Percentiles rank a stretch among this genome's conserved stretches.
These are phyloP conservation scores for Anthrax anthrax DNA, from an alignment of 2,888 invertebrate genomes.

Conservation along the genomic window DNA sequence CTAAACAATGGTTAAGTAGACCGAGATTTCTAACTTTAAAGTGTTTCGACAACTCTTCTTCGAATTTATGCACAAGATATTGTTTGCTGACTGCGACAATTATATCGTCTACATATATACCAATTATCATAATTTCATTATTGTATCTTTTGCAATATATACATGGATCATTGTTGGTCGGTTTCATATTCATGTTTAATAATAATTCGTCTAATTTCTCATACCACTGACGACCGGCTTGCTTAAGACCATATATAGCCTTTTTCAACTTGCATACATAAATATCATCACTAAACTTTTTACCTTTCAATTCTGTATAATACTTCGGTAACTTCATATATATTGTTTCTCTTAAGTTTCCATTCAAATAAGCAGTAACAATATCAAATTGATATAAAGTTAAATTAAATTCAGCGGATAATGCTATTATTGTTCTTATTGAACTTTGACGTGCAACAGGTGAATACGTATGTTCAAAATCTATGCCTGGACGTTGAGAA, in stretches of 20 bases:
- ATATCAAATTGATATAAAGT: background rate
- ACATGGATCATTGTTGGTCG: slow-evolving; percentile 12
- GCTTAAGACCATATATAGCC: slow-evolving; percentile 13
- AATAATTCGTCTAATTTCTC: slow-evolving; percentile 13
- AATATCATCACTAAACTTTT: too few species aligned
- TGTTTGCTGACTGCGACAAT: too few species aligned
- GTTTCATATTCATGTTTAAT: slow-evolving; percentile 9
- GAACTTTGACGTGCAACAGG: background rate
- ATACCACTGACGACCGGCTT: slow-evolving; percentile 14
- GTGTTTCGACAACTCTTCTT: too few species aligned
- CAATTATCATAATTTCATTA: background rate
- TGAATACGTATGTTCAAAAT: background rate
- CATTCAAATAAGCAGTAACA: background rate
- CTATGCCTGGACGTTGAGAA: background rate
- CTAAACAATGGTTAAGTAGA: too few species aligned
- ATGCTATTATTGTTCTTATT: background rate
- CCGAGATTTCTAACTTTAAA: too few species aligned
- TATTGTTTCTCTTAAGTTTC: background rate
- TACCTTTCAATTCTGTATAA: background rate
- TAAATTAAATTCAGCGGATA: background rate
- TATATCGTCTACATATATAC: background rate
- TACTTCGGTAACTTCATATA: background rate
- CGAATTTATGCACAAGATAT: too few species aligned
- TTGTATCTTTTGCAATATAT: slow-evolving; percentile 6
- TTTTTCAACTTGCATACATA: slow-evolving; percentile 12